Conservation (phyloP, 1,140 invertebrate species). For the Gyrodactylus bullatarudis region DNA sequence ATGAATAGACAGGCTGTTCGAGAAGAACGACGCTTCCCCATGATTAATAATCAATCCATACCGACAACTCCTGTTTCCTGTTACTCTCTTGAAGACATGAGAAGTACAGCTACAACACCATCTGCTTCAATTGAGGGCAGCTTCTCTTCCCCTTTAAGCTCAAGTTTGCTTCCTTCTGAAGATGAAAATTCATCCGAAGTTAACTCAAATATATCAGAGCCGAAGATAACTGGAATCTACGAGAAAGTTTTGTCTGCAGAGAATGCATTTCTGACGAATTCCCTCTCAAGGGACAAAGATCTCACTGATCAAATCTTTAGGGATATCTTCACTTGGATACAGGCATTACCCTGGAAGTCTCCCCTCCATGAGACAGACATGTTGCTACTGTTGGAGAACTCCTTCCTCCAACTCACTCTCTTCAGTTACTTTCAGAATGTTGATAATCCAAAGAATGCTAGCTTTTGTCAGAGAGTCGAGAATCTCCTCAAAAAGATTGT, state of each 20-base stretch:
- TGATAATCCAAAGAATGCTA: neutral
- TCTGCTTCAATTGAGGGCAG: neutral
- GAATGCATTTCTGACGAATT: neutral
- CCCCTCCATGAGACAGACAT: neutral
- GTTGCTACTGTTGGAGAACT: neutral
- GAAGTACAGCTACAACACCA: neutral
- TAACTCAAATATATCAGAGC: neutral
- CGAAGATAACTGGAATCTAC: neutral
- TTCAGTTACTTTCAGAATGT: neutral
- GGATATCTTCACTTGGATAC: neutral
- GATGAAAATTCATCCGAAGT: neutral
- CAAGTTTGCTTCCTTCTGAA: neutral
- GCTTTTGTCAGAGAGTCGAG: neutral
- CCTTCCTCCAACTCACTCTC: neutral
- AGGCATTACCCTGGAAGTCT: neutral
- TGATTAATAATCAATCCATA: neutral
- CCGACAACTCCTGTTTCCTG: neutral
- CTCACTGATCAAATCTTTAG: neutral
- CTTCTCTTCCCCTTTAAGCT: neutral
- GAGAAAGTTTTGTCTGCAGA: neutral
- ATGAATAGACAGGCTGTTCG: neutral
- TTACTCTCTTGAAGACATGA: neutral
- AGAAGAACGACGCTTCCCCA: neutral
- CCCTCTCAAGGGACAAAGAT: neutral
- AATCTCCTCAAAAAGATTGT: neutral